Base-by-base conservation (phyloP, 2,888 invertebrate genomes). In the Nemotelus pantherinus region DNA sequence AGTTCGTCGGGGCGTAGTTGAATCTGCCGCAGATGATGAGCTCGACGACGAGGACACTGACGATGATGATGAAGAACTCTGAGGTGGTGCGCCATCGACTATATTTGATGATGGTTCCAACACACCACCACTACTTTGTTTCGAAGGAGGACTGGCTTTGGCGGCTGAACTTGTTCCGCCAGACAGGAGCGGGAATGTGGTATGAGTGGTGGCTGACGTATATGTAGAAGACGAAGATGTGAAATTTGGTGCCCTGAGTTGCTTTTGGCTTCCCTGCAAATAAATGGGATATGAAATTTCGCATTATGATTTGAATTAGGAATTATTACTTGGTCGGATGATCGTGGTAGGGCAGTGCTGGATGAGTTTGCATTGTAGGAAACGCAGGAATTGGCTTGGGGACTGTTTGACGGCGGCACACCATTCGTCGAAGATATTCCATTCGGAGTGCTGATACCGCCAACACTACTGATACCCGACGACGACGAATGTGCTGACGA, bases 401-500 rank as follows among this genome's bases (percentile, higher is more conserved):
- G 55, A 78, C 9, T 50, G 50, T 50, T 9, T 50, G 50, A 25
- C 25, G 67, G 50, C 50, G 25, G 67, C 50, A 47, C 3, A 47
- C 48, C 65, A 47, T 65, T 65, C 6, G 50, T 25, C 25, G 10
- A 3, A 25, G 57, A 57, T 1, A 9, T 6, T 65, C 39, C 65
- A 44, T 6, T n/a, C 6, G 71, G 3, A 41, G 41, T 41, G 10
- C 9, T 70, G 39, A 41, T n/a, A 39, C 6, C 53, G 53, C 5
- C 3, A n/a, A 25, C 48, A 70, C 43, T 53, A 5, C 70, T 10
- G 44, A 50, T 10, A 70, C 53, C 44, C 2, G 67, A 4, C 6
- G 47, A 9, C 39, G n/a, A 2, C 10, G 87, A 82, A 2, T 88
- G 86, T 50, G 87, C 87, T 39, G 81, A 82, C 10, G 82, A 81